Percentiles rank a stretch among this genome's conserved stretches.
Evolutionary conservation across 64 coral and sea anemone species (phyloP).

Genomic region (Montipora cactus): DNA sequence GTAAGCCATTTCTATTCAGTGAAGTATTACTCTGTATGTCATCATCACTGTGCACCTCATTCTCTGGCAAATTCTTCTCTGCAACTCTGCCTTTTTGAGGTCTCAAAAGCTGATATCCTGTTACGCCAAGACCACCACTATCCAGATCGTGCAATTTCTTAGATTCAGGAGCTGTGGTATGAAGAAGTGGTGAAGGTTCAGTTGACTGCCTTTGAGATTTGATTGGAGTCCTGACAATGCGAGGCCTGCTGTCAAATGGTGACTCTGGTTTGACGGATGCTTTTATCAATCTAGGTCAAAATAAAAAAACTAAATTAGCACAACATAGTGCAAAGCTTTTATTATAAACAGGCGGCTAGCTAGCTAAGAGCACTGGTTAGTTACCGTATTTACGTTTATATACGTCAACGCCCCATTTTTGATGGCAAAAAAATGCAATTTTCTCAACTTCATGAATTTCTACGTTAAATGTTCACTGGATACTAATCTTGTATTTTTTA

Average conservation of each 20-base stretch:
- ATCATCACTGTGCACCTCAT: conserved; percentile 37
- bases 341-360: neutral
- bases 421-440: too few species aligned
- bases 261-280: conserved; percentile 39
- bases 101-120: conserved; percentile 69
- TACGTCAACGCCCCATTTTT: too few species aligned
- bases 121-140: conserved; percentile 62
- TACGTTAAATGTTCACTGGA: too few species aligned
- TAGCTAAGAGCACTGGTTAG: neutral
- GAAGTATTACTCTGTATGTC: conserved; percentile 43
- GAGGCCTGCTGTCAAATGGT: conserved; percentile 90
- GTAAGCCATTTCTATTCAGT: neutral
- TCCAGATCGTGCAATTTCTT: conserved; percentile 50
- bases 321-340: neutral
- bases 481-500: too few species aligned
- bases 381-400: too few species aligned
- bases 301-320: neutral
- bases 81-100: neutral
- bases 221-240: conserved; percentile 92
- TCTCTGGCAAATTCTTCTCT: neutral
- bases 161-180: conserved; percentile 17
- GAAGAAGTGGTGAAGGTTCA: conserved; percentile 40
- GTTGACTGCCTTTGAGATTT: conserved; percentile 47
- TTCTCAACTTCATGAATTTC: too few species aligned
- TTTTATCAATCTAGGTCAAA: conserved; percentile 41